phyloP scores from a whole-genome alignment of 2,113 vertebrate genomes.

The Amazona guildingii region DNA sequence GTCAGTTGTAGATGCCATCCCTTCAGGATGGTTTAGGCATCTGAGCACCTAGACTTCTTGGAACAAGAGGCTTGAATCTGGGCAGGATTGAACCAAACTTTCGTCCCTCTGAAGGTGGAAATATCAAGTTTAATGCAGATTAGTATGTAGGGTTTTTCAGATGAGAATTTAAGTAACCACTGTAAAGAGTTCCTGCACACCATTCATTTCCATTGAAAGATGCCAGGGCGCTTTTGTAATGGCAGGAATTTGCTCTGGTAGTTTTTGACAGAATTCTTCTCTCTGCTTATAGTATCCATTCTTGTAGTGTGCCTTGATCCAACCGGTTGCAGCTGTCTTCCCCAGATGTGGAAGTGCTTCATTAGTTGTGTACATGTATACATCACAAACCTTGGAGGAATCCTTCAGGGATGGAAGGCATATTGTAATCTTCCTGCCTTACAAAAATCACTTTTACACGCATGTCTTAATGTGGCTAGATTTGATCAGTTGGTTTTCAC shows the following conservation, averaged over 20 bases:
- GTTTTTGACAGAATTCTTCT: conserved; percentile 12
- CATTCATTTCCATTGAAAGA: background rate
- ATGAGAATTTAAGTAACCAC: conserved; percentile 24
- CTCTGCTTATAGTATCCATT: background rate
- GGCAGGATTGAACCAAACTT: conserved; percentile 53
- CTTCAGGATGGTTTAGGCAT: conserved; percentile 47
- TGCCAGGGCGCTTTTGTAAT: background rate
- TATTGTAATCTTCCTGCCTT: conserved; percentile 27
- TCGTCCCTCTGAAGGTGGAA: conserved; percentile 60
- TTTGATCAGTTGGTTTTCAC: conserved; percentile 22
- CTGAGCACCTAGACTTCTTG: conserved; percentile 52
- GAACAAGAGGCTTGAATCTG: conserved; percentile 58
- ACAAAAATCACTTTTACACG: background rate
- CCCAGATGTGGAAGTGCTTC: background rate
- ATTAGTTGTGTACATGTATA: background rate
- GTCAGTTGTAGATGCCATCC: conserved; percentile 53
- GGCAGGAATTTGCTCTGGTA: conserved; percentile 22
- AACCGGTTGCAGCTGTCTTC: conserved; percentile 22
- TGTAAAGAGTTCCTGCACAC: conserved; percentile 1
- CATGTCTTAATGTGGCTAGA: background rate
- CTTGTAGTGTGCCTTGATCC: background rate
- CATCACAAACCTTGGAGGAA: background rate
- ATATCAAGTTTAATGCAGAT: conserved; percentile 21
- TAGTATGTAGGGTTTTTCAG: conserved; percentile 13
- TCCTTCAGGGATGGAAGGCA: conserved; percentile 54